Conservation (phyloP, 2,888 invertebrate genomes). For the Bellardia pandia region DNA sequence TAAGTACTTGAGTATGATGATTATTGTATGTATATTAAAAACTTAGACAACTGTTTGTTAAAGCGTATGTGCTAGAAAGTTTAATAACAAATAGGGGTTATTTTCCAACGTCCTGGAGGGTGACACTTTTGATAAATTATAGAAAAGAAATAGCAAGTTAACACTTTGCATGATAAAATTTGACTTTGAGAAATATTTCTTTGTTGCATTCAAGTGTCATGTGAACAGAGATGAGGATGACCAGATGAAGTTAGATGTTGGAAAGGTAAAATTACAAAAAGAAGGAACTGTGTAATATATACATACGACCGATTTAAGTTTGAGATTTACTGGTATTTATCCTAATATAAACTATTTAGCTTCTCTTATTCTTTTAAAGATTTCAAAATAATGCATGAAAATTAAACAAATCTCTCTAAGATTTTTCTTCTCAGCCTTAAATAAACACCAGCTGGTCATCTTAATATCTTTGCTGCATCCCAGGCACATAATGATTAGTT, state of each 20-base stretch:
- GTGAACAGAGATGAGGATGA: constrained; percentile 18
- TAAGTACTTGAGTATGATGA: constrained; percentile 20
- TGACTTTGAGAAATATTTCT: constrained; percentile 71
- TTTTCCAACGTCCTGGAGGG: constrained; percentile 2
- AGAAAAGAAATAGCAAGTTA: constrained; percentile 56
- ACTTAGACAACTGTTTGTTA: constrained; percentile 12
- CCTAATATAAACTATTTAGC: too few species aligned
- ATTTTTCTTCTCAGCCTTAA: too few species aligned
- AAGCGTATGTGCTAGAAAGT: background rate
- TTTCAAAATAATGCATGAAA: too few species aligned
- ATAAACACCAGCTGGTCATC: constrained; percentile 30
- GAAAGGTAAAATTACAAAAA: background rate
- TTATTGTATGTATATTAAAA: constrained; percentile 36
- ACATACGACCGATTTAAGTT: too few species aligned
- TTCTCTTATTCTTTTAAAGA: too few species aligned
- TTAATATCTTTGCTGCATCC: background rate
- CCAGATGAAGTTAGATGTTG: background rate
- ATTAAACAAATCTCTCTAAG: too few species aligned
- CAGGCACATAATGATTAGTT: constrained; percentile 39
- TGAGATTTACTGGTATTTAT: too few species aligned
- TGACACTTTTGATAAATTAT: constrained; percentile 69
- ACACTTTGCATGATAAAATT: constrained; percentile 57
- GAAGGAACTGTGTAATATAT: too few species aligned
- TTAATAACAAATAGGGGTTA: background rate
- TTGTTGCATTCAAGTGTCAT: constrained; percentile 51